These are phyloP conservation scores for Trichogramma dendrolimi DNA, from an alignment of 2,888 invertebrate species.

Conservation along the genomic window DNA sequence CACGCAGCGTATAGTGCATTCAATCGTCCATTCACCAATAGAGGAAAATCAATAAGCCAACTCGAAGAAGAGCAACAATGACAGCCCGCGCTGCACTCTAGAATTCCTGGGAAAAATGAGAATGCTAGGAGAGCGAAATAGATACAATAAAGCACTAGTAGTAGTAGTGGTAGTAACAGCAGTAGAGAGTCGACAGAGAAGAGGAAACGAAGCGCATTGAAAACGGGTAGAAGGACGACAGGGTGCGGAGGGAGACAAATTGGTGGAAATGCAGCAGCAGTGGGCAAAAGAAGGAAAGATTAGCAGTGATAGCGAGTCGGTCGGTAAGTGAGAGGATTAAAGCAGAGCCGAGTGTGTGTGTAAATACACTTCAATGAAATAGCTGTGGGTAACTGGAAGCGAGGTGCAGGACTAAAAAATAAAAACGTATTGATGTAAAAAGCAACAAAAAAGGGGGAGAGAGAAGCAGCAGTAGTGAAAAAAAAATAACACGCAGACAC, in stretches of 20 bases:
- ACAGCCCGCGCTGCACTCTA: too few relatives aligned
- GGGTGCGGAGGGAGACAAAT: conserved; percentile 16
- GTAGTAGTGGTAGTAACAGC: conserved; percentile 4
- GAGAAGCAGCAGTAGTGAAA: neutral
- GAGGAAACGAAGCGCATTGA: conserved; percentile 4
- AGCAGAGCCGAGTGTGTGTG: neutral
- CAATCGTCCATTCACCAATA: conserved; percentile 21
- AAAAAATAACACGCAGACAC: too few relatives aligned
- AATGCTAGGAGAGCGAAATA: neutral
- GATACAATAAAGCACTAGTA: conserved; percentile 4
- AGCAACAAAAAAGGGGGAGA: neutral
- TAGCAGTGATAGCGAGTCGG: conserved; percentile 5
- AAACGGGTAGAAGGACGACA: neutral
- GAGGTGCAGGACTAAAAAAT: neutral
- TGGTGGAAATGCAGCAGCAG: conserved; percentile 14
- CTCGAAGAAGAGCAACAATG: conserved; percentile 17
- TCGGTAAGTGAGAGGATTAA: neutral
- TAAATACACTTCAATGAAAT: neutral
- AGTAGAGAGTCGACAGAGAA: neutral
- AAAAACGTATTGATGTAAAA: neutral
- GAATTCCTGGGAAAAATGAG: neutral
- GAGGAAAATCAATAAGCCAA: conserved; percentile 27
- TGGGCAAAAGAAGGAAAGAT: conserved; percentile 16
- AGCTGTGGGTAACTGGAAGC: neutral
- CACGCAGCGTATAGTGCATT: conserved; percentile 13